Evolutionary conservation across 1,140 invertebrate species (phyloP).

Genomic region (Drosophila ohnishii): DNA sequence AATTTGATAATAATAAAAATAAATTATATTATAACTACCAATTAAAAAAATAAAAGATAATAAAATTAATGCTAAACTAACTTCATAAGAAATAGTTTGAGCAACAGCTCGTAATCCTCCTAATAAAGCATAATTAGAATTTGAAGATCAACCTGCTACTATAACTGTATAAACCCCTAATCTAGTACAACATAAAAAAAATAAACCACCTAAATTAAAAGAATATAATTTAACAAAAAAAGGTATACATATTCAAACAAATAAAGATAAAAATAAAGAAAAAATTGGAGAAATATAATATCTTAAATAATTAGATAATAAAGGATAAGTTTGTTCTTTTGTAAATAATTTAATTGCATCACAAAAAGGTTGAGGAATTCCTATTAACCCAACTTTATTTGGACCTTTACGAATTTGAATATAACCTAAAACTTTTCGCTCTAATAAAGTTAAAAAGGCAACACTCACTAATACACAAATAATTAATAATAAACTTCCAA

Average conservation of each 20-base stretch:
- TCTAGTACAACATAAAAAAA: slow-evolving; percentile 79
- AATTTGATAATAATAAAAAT: slow-evolving; percentile 79
- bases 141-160: slow-evolving; percentile 86
- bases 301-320: slow-evolving; percentile 84
- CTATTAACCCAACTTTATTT: slow-evolving; percentile 86
- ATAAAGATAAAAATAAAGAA: slow-evolving; percentile 84
- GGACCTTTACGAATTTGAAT: slow-evolving; percentile 89
- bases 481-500: slow-evolving; percentile 84
- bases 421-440: slow-evolving; percentile 87
- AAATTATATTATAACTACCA: slow-evolving; percentile 58
- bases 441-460: slow-evolving; percentile 88
- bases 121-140: slow-evolving; percentile 87
- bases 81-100: slow-evolving; percentile 85
- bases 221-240: slow-evolving; percentile 81
- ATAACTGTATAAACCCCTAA: slow-evolving; percentile 84
- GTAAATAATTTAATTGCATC: slow-evolving; percentile 88
- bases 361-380: slow-evolving; percentile 87
- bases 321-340: slow-evolving; percentile 85
- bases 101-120: slow-evolving; percentile 86
- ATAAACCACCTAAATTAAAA: slow-evolving; percentile 80
- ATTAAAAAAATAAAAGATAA: slow-evolving; percentile 69
- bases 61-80: slow-evolving; percentile 76
- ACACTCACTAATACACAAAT: slow-evolving; percentile 85
- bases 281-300: slow-evolving; percentile 86
- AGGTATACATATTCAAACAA: slow-evolving; percentile 84